Conservation (phyloP, 2,888 invertebrate species). For the Rhagonycha lutea region DNA sequence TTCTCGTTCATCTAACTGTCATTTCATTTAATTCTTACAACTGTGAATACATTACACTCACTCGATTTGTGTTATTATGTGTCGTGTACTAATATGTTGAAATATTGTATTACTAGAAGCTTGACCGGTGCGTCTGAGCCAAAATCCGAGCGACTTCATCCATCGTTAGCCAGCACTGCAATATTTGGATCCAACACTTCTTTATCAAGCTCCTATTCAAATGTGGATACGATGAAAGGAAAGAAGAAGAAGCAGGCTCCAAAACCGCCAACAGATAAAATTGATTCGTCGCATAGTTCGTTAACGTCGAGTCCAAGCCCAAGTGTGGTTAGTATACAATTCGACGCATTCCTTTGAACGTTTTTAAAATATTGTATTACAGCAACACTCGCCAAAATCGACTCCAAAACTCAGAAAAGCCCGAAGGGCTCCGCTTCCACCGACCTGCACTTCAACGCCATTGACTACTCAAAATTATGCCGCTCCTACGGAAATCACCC, state of each 20-base stretch:
- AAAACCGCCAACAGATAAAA: slow-evolving; percentile 55
- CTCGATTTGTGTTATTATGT: neutral
- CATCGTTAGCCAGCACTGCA: slow-evolving; percentile 43
- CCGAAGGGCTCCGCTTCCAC: slow-evolving; percentile 70
- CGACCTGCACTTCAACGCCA: slow-evolving; percentile 48
- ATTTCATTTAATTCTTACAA: slow-evolving; percentile 11
- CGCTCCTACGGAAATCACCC: slow-evolving; percentile 7
- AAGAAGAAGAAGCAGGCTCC: slow-evolving; percentile 73
- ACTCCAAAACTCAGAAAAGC: slow-evolving; percentile 65
- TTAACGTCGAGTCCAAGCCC: slow-evolving; percentile 48
- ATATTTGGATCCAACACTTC: slow-evolving; percentile 54
- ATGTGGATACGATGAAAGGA: slow-evolving; percentile 52
- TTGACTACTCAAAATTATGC: neutral
- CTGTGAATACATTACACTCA: neutral
- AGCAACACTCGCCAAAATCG: slow-evolving; percentile 50
- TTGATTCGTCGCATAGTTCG: slow-evolving; percentile 43
- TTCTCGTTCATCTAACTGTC: slow-evolving; percentile 21
- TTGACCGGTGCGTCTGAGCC: slow-evolving; percentile 46
- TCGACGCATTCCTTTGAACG: neutral
- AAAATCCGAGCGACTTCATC: slow-evolving; percentile 45
- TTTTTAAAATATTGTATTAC: slow-evolving; percentile 13
- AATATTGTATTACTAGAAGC: slow-evolving; percentile 49
- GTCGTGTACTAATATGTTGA: slow-evolving; percentile 42
- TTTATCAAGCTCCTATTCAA: slow-evolving; percentile 46
- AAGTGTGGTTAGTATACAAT: slow-evolving; percentile 48